Evolutionary conservation across 2,888 invertebrate genomes (phyloP).

Genomic region (Tiliacea aurago): DNA sequence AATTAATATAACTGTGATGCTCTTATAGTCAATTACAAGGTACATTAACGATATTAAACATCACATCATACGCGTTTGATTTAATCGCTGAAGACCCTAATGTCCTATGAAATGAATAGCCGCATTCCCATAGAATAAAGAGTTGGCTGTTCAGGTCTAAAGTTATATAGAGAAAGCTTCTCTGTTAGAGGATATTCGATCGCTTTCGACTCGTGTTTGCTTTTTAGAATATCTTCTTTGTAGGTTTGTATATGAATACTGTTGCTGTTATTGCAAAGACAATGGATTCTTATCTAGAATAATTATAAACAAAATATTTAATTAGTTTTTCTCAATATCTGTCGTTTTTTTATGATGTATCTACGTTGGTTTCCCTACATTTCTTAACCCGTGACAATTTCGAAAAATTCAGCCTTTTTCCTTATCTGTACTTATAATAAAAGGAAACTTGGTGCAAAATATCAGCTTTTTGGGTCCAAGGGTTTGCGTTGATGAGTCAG

Average conservation of each 20-base stretch:
- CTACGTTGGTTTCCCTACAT: too few species aligned
- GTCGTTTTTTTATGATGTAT: neutral
- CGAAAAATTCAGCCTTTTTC: neutral
- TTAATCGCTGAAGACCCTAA: slow-evolving; percentile 19
- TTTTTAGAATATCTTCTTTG: slow-evolving; percentile 7
- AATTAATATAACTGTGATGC: slow-evolving; percentile 16
- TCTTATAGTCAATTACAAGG: slow-evolving; percentile 22
- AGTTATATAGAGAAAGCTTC: slow-evolving; percentile 24
- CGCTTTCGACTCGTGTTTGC: slow-evolving; percentile 4
- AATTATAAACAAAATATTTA: neutral
- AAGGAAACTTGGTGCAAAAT: too few species aligned
- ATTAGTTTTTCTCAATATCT: neutral
- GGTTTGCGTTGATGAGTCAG: neutral
- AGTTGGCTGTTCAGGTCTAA: slow-evolving; percentile 21
- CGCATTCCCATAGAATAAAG: slow-evolving; percentile 41
- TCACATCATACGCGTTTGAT: slow-evolving; percentile 31
- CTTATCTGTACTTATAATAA: too few species aligned
- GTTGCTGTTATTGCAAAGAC: neutral
- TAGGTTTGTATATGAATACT: neutral
- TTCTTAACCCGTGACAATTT: neutral
- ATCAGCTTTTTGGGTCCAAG: neutral
- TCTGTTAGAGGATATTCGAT: slow-evolving; percentile 19
- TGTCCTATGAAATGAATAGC: slow-evolving; percentile 36
- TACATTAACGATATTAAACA: slow-evolving; percentile 24
- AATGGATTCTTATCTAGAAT: neutral